Conservation (phyloP, 2,113 vertebrate species). For the Opisthocomus hoazin region DNA sequence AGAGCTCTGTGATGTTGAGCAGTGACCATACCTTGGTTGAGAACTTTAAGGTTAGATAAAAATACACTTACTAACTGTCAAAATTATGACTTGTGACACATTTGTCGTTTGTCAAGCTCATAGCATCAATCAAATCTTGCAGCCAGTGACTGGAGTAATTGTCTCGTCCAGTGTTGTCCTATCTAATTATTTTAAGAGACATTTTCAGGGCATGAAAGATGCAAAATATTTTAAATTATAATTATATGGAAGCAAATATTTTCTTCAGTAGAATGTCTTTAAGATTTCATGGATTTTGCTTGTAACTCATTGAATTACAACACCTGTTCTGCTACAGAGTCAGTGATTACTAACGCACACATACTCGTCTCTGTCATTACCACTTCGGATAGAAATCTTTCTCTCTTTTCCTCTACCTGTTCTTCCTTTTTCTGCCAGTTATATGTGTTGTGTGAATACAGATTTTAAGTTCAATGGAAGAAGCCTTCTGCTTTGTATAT, state of each 20-base stretch:
- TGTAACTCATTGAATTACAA: neutral
- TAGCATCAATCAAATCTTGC: conserved; percentile 2
- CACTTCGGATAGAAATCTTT: neutral
- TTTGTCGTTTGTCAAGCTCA: neutral
- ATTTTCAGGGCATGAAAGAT: conserved; percentile 22
- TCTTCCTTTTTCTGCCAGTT: neutral
- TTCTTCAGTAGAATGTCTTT: neutral
- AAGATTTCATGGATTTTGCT: neutral
- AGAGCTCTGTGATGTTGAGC: neutral
- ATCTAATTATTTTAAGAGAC: conserved; percentile 50
- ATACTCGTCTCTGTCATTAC: neutral
- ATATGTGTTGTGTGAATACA: neutral
- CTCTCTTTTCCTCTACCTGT: neutral
- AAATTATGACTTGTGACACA: neutral
- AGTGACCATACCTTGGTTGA: neutral
- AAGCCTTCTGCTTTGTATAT: neutral
- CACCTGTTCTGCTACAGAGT: neutral
- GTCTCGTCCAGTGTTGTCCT: neutral
- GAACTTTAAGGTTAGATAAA: neutral
- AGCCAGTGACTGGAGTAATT: neutral
- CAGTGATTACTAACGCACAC: fast-evolving
- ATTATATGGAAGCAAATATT: neutral
- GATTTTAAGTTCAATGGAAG: neutral
- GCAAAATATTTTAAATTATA: conserved; percentile 22
- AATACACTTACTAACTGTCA: neutral